phyloP scores from a whole-genome alignment of 1,140 invertebrate genomes.

The Drosophila yakuba region DNA sequence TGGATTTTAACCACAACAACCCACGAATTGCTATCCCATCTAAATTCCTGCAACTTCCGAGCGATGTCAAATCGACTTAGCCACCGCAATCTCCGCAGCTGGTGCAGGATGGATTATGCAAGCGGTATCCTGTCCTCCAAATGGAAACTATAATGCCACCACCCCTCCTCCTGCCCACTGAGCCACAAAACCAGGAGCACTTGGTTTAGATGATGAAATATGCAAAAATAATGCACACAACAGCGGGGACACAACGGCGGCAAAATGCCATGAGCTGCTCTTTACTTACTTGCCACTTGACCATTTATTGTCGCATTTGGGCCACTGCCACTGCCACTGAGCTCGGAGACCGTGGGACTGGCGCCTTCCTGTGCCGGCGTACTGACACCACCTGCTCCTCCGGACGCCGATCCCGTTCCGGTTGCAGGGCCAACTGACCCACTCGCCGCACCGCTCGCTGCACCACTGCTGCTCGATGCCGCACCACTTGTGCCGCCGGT shows the following conservation, averaged over 20 bases:
- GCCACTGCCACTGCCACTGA: slow-evolving; percentile 48
- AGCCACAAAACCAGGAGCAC: neutral
- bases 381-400: slow-evolving; percentile 25
- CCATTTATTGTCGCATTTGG: slow-evolving; percentile 86
- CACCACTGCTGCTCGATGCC: slow-evolving; percentile 28
- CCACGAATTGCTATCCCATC: neutral
- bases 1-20: neutral
- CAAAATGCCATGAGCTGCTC: slow-evolving; percentile 8
- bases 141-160: slow-evolving; percentile 51
- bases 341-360: slow-evolving; percentile 56
- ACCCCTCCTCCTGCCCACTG: neutral
- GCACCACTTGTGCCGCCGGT: slow-evolving; percentile 30
- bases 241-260: neutral
- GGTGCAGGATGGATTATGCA: slow-evolving; percentile 41
- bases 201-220: slow-evolving; percentile 40
- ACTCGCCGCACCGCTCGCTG: slow-evolving; percentile 34
- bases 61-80: slow-evolving; percentile 25
- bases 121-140: slow-evolving; percentile 32
- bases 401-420: slow-evolving; percentile 31
- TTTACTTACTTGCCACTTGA: slow-evolving; percentile 87
- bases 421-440: slow-evolving; percentile 23
- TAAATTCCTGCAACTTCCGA: slow-evolving; percentile 27
- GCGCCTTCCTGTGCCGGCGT: slow-evolving; percentile 56
- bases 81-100: slow-evolving; percentile 31
- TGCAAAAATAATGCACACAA: slow-evolving; percentile 31